Conservation (phyloP, 2,888 invertebrate species). For the Rhamnusium bicolor region DNA sequence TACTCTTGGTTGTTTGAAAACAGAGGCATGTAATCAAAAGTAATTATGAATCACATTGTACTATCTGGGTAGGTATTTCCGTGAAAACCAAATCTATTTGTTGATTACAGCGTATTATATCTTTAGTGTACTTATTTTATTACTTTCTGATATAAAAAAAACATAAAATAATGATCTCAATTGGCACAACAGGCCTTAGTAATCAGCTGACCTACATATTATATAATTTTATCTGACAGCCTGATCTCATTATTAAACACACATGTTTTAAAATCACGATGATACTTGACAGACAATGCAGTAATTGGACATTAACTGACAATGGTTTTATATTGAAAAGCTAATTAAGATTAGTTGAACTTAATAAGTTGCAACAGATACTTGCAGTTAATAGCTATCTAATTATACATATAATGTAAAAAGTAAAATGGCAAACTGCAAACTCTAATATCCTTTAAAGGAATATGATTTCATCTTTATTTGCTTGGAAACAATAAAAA, state of each 20-base stretch:
- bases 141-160: neutral
- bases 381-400: no score
- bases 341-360: neutral
- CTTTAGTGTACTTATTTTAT: no score
- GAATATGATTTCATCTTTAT: slow-evolving; percentile 7
- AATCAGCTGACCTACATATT: neutral
- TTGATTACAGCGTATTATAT: no score
- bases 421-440: no score
- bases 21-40: no score
- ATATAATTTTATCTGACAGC: neutral
- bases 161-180: neutral
- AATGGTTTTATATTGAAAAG: neutral
- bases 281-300: slow-evolving; percentile 4
- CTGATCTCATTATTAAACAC: neutral
- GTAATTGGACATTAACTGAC: slow-evolving; percentile 20
- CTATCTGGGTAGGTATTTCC: no score
- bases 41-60: no score
- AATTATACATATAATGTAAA: neutral
- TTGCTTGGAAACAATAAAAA: slow-evolving; percentile 8
- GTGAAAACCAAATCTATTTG: no score
- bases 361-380: neutral
- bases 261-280: slow-evolving; percentile 3
- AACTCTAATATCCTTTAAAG: neutral
- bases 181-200: neutral
- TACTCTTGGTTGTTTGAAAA: no score